Conservation (phyloP, 2,888 invertebrate genomes). For the Carpatolechia fugitivella region DNA sequence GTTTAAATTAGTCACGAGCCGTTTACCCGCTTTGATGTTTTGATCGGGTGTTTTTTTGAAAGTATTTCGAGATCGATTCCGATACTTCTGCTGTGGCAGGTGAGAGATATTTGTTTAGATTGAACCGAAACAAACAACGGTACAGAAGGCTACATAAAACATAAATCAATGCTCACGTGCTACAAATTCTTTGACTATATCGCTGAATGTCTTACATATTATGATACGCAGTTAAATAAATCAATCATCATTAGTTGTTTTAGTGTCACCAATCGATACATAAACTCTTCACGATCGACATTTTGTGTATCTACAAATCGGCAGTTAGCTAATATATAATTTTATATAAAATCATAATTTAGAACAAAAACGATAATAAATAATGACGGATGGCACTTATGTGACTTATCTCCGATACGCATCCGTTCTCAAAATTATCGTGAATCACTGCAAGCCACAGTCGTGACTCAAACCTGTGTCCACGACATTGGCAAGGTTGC, state of each 20-base stretch:
- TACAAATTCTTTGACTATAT: too few relatives aligned
- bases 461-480: constrained; percentile 40
- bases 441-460: constrained; percentile 42
- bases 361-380: background rate
- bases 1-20: constrained; percentile 59
- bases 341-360: constrained; percentile 4
- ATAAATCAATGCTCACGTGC: background rate
- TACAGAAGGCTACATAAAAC: constrained; percentile 1
- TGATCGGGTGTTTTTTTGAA: constrained; percentile 42
- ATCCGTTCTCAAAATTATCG: constrained; percentile 25
- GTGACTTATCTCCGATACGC: constrained; percentile 16
- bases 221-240: too few relatives aligned
- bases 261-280: too few relatives aligned
- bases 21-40: constrained; percentile 54
- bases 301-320: background rate
- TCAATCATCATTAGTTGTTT: too few relatives aligned
- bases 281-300: too few relatives aligned
- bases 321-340: too few relatives aligned
- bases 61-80: constrained; percentile 35
- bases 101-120: constrained; percentile 1
- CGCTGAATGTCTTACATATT: too few relatives aligned
- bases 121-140: background rate
- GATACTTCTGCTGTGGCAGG: constrained; percentile 8
- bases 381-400: constrained; percentile 29
- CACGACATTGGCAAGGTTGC: constrained; percentile 66